phyloP scores from a whole-genome alignment of 2,113 vertebrate species.

The Nycticorax nycticorax region DNA sequence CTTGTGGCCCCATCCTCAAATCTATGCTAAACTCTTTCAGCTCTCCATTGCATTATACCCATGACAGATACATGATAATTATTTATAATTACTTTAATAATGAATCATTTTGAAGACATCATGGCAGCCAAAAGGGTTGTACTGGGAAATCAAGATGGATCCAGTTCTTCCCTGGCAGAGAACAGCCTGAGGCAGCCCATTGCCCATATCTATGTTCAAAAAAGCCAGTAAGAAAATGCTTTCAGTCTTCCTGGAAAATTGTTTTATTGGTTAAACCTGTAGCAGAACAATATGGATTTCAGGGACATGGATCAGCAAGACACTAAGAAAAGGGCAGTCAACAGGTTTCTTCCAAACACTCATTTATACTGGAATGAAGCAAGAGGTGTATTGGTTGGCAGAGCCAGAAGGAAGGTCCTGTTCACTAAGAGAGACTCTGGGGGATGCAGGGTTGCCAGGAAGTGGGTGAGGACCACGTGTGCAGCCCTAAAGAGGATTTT shows the following conservation, averaged over 20 bases:
- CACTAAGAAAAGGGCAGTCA: background rate
- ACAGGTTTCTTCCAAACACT: background rate
- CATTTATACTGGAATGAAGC: background rate
- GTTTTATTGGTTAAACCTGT: background rate
- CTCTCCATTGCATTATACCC: accelerated
- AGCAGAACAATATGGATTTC: background rate
- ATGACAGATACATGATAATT: background rate
- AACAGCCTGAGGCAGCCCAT: background rate
- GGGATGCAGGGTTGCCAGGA: background rate
- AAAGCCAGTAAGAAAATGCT: background rate
- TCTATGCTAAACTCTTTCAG: background rate
- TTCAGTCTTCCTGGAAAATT: background rate
- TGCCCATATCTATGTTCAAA: background rate
- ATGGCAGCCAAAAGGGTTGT: background rate
- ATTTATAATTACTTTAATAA: background rate
- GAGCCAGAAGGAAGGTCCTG: background rate
- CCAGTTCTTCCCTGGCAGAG: background rate
- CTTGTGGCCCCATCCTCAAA: background rate
- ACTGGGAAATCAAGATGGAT: background rate
- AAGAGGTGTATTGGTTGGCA: background rate
- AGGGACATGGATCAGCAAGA: background rate
- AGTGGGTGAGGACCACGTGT: background rate
- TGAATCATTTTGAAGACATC: background rate
- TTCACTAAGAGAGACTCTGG: background rate
- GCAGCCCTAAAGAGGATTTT: background rate